phyloP scores from a whole-genome alignment of 1,140 invertebrate species.

The Drosophila eugracilis region DNA sequence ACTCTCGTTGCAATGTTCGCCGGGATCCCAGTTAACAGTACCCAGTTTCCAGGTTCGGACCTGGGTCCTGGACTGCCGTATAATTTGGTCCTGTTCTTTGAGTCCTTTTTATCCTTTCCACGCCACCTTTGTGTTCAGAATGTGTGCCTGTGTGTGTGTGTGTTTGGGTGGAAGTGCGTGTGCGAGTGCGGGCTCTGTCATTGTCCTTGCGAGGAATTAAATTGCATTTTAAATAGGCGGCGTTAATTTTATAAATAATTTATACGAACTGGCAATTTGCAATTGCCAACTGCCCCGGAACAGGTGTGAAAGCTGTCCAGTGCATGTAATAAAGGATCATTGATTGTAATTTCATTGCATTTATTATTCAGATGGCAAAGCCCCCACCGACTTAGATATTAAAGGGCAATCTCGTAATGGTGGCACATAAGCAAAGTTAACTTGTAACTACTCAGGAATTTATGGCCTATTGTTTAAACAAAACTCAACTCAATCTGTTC shows the following conservation, averaged over 20 bases:
- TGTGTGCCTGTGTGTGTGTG: neutral
- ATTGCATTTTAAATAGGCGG: constrained; percentile 56
- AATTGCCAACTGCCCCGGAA: constrained; percentile 21
- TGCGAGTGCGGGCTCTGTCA: constrained; percentile 46
- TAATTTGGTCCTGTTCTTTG: constrained; percentile 58
- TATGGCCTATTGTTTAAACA: too few relatives aligned
- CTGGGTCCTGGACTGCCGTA: constrained; percentile 33
- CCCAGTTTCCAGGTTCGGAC: neutral
- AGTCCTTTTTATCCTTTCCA: constrained; percentile 27
- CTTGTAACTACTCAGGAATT: too few relatives aligned
- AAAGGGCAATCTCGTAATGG: constrained; percentile 5
- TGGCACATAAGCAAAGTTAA: too few relatives aligned
- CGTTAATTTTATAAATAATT: constrained; percentile 56
- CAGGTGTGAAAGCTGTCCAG: constrained; percentile 26
- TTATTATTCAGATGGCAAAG: constrained; percentile 3
- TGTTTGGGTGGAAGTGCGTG: neutral
- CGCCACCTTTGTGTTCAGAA: constrained; percentile 8
- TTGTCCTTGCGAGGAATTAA: constrained; percentile 54
- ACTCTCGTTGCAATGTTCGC: constrained; percentile 45
- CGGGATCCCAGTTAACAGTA: neutral
- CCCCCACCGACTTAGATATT: constrained; percentile 3
- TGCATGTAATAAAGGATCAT: constrained; percentile 9
- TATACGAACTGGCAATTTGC: constrained; percentile 46
- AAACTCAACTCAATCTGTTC: neutral
- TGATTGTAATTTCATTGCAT: constrained; percentile 11